Percentiles rank a stretch among this genome's conserved stretches.
phyloP scores from a whole-genome alignment of 2,797 vertebrate genomes.

The Austrolebias charrua region DNA sequence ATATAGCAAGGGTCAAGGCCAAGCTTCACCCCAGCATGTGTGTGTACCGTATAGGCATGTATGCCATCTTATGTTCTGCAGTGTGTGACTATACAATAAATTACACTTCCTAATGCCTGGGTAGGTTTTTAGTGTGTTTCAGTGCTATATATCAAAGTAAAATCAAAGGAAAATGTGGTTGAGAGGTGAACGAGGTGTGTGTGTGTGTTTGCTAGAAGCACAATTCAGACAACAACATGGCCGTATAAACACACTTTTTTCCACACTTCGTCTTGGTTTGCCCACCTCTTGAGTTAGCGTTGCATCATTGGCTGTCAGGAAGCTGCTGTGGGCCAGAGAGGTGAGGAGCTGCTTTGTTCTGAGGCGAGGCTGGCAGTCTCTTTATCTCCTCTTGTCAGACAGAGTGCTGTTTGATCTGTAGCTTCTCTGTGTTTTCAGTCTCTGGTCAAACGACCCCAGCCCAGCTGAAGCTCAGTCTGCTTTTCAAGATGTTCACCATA shows the following conservation, averaged over 20 bases:
- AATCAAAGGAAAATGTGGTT: constrained; percentile 7
- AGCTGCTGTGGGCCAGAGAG: constrained; percentile 65
- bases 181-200: not conserved
- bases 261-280: constrained; percentile 56
- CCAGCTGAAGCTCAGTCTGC: constrained; percentile 28
- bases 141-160: constrained; percentile 12
- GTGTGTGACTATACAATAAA: not conserved
- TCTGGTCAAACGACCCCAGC: constrained; percentile 71
- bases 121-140: constrained; percentile 18
- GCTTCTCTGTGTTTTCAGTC: constrained; percentile 61
- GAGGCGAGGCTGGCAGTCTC: constrained; percentile 68
- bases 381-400: constrained; percentile 79
- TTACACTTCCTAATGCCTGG: not conserved
- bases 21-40: constrained; percentile 38
- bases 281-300: constrained; percentile 63
- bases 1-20: constrained; percentile 41
- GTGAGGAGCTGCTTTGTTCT: constrained; percentile 77
- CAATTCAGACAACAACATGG: constrained; percentile 14
- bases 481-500: no score
- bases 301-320: constrained; percentile 60
- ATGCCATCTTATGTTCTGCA: not conserved
- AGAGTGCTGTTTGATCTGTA: constrained; percentile 76
- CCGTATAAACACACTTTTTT: constrained; percentile 15
- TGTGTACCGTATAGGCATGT: not conserved
- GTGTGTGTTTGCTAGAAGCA: not conserved